Evolutionary conservation across 2,888 invertebrate species (phyloP), one percentile per base, ranked within the genome.

Genomic region (Drosophila borborema): DNA sequence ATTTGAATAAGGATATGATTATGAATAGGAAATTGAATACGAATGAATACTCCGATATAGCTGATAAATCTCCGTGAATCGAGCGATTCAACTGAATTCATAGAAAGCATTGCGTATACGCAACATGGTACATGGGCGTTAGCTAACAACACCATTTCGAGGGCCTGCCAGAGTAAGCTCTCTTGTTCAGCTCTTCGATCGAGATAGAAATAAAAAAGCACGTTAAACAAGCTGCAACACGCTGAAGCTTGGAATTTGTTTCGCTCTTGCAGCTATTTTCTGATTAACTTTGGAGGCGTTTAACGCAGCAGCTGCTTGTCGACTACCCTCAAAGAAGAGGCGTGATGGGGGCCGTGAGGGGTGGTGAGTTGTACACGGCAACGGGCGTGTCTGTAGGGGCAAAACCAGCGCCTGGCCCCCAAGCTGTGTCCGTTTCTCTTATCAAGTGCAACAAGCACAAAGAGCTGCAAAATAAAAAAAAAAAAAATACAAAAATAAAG

Each of bases 371-470:
- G 20, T 2, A 23, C 23, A 23, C 23, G 14, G 10, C 4, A 9
- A 23, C 8, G 31, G 31, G n/a, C 31, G 34, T 34, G 34, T 18
- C 51, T 12, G 34, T 7, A 9, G 53, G 38, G 53, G 38, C 23
- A 18, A 8, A 9, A 1, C 28, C 68, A 20, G 45, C 16, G 36
- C 31, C 38, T 6, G 56, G 31, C n/a, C 65, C 61, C 28, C 59
- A 46, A 60, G 60, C 64, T 51, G 51, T 60, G 36, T 31, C 53
- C 61, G 60, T 38, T 49, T 46, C 56, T 70, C 70, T 60, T 64
- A 68, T 70, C 66, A 79, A 76, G 64, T 74, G 82, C 53, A 55
- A 43, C 34, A 61, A 49, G 46, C 49, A 45, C 72, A 76, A 60
- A 67, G 63, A 46, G 55, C 55, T 20, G 51, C 43, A 45, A 54